A percentile compares a stretch with the other conserved stretches of the same genome.
These are phyloP conservation scores for Anthopleura sola DNA, from an alignment of 64 coral and sea anemone genomes.

Conservation along the genomic window DNA sequence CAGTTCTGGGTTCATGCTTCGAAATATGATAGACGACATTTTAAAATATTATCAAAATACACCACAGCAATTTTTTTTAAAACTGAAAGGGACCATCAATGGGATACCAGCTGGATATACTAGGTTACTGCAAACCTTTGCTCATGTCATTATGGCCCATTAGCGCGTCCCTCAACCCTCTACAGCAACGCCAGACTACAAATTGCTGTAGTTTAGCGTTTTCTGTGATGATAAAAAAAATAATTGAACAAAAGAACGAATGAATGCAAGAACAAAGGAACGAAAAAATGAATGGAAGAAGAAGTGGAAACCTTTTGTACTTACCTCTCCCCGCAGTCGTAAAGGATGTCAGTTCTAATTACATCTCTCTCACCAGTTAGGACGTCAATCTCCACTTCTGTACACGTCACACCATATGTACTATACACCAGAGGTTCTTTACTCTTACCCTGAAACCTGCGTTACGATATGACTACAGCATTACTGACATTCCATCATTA, in stretches of 20 bases:
- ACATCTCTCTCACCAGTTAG: conserved; percentile 85
- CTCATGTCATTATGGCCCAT: no score
- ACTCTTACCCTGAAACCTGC: conserved; percentile 33
- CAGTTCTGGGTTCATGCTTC: conserved; percentile 41
- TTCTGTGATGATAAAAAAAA: neutral
- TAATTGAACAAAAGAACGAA: neutral
- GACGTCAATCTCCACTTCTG: conserved; percentile 81
- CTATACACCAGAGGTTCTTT: conserved; percentile 22
- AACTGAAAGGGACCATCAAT: no score
- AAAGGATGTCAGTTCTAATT: conserved; percentile 73
- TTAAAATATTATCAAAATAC: no score
- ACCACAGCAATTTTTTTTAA: no score
- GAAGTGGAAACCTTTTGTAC: neutral
- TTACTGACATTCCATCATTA: neutral
- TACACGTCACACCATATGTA: conserved; percentile 58
- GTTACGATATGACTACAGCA: neutral
- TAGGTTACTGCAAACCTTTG: no score
- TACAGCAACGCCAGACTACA: no score
- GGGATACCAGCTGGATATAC: no score
- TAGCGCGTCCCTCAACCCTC: no score
- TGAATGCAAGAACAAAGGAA: neutral
- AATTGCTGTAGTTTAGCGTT: no score
- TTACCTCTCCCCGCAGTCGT: conserved; percentile 89
- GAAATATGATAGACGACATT: neutral
- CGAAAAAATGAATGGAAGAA: no score